Percentiles rank a stretch among this genome's conserved stretches.
phyloP scores from a whole-genome alignment of 2,797 vertebrate species.

The Gorsachius magnificus region DNA sequence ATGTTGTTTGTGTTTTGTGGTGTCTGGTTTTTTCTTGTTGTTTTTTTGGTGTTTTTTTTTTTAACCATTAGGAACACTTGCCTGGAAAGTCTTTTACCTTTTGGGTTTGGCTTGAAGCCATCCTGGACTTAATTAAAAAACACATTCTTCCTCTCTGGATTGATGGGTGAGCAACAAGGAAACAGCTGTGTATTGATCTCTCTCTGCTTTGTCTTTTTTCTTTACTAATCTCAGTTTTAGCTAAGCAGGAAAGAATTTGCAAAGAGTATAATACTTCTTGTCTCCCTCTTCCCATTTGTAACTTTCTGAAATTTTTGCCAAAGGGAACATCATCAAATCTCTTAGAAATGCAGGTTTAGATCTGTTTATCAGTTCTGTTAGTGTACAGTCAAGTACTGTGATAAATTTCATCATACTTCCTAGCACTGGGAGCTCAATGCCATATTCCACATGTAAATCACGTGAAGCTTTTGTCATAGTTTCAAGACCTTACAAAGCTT shows the following conservation, averaged over 20 bases:
- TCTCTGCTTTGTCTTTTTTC: neutral
- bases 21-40: too few species aligned
- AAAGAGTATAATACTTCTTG: neutral
- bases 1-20: neutral
- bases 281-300: neutral
- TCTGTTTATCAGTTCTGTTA: neutral
- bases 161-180: conserved; percentile 84
- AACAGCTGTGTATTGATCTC: neutral
- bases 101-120: conserved; percentile 97
- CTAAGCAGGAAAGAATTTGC: neutral
- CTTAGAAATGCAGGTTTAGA: neutral
- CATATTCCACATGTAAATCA: neutral
- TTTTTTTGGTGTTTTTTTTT: neutral
- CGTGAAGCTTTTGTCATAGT: neutral
- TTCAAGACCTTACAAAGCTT: neutral
- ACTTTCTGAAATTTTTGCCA: neutral
- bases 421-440: neutral
- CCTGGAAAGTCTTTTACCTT: conserved; percentile 94
- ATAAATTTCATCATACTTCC: neutral
- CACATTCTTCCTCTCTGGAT: conserved; percentile 96
- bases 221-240: neutral
- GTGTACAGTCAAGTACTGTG: neutral
- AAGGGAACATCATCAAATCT: neutral
- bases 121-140: conserved; percentile 96
- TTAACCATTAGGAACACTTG: conserved; percentile 85